These are phyloP conservation scores for Tetragnatha montana DNA, from an alignment of 2,888 invertebrate genomes.

Conservation along the genomic window DNA sequence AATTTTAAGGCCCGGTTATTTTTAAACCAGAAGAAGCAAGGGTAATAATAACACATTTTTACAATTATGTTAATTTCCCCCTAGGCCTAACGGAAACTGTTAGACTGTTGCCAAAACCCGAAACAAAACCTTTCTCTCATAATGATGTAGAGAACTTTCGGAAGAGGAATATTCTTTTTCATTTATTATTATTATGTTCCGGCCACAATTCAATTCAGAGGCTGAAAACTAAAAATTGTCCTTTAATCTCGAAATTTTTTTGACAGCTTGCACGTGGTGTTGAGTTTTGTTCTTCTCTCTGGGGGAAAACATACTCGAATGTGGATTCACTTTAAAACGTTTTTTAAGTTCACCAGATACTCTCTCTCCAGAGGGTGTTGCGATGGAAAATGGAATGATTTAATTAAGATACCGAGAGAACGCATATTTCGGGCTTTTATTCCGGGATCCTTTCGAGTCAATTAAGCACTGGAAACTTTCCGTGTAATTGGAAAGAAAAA, in stretches of 20 bases:
- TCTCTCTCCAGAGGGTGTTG: neutral
- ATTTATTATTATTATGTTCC: constrained; percentile 22
- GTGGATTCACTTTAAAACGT: neutral
- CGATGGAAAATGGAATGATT: constrained; percentile 12
- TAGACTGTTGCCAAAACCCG: constrained; percentile 62
- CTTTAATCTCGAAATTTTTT: constrained; percentile 13
- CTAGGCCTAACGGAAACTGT: constrained; percentile 47
- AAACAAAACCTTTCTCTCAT: constrained; percentile 38
- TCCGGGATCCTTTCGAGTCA: neutral
- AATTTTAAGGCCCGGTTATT: constrained; percentile 47
- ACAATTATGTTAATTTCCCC: constrained; percentile 63
- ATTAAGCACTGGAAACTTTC: neutral
- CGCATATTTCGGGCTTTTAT: constrained; percentile 9
- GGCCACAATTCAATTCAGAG: constrained; percentile 39
- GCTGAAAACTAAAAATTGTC: constrained; percentile 27
- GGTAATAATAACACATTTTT: constrained; percentile 47
- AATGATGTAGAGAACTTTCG: constrained; percentile 52
- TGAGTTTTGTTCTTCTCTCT: neutral
- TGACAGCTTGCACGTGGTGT: neutral
- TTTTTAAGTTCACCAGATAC: constrained; percentile 25
- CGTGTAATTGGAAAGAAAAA: neutral
- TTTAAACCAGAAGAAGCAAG: constrained; percentile 7
- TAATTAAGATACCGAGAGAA: constrained; percentile 37
- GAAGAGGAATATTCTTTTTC: constrained; percentile 10
- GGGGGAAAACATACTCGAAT: constrained; percentile 28